A percentile compares a stretch with the other conserved stretches of the same genome.
phyloP scores from a whole-genome alignment of 2,888 invertebrate genomes.

The Sphaeridia pumilis region DNA sequence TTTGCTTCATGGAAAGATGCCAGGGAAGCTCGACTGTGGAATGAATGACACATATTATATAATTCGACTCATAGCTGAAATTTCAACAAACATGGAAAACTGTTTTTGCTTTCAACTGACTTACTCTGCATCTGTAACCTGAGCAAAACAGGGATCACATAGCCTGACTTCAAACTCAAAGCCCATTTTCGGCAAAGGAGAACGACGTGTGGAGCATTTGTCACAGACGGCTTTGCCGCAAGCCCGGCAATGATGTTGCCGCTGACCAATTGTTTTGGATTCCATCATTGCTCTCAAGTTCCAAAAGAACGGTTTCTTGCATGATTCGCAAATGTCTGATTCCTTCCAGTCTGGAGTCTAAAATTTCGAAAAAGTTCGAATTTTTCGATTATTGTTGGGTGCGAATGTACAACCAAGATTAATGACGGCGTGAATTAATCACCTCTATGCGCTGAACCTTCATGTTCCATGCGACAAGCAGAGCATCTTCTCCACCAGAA shows the following conservation, averaged over 20 bases:
- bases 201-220: slow-evolving; percentile 73
- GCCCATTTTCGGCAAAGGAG: slow-evolving; percentile 90
- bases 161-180: slow-evolving; percentile 96
- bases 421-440: slow-evolving; percentile 11
- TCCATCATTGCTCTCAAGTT: slow-evolving; percentile 98
- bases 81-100: slow-evolving; percentile 6
- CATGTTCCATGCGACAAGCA: slow-evolving; percentile 93
- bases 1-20: slow-evolving; percentile 93
- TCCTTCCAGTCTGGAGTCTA: slow-evolving; percentile 90
- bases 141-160: slow-evolving; percentile 79
- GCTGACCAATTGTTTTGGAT: slow-evolving; percentile 77
- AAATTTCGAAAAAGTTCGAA: not conserved
- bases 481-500: slow-evolving; percentile 83
- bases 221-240: slow-evolving; percentile 96
- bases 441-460: slow-evolving; percentile 67
- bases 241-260: slow-evolving; percentile 77
- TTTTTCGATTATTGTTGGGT: not conserved
- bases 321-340: slow-evolving; percentile 86
- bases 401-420: not conserved
- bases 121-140: slow-evolving; percentile 74
- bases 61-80: not conserved
- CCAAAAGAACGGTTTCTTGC: slow-evolving; percentile 96
- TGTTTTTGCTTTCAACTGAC: slow-evolving; percentile 39
- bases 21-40: slow-evolving; percentile 52
- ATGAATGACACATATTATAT: too few relatives aligned